Conservation (phyloP, 2,888 invertebrate species). For the Pseudoips prasinana region DNA sequence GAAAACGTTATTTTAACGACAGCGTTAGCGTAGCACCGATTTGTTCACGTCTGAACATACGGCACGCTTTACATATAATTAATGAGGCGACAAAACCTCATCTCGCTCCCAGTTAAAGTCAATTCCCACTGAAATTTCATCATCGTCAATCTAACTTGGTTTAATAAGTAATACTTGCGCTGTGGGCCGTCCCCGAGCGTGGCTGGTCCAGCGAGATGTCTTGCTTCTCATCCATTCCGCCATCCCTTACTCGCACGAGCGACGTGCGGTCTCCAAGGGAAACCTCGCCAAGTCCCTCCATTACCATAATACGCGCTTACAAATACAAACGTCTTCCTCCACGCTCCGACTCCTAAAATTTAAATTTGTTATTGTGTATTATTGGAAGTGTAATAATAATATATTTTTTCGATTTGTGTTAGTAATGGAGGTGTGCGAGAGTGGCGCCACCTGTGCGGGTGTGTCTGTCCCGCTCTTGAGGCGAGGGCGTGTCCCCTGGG, state of each 20-base stretch:
- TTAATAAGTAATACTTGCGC: conserved; percentile 74
- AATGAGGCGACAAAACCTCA: conserved; percentile 69
- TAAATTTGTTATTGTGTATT: conserved; percentile 14
- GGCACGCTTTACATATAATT: conserved; percentile 53
- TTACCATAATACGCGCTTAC: conserved; percentile 50
- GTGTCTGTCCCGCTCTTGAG: conserved; percentile 75
- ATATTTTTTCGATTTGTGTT: conserved; percentile 24
- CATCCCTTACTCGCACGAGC: conserved; percentile 63
- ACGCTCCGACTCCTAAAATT: conserved; percentile 26
- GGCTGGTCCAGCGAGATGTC: conserved; percentile 67
- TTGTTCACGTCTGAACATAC: conserved; percentile 36
- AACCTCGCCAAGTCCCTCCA: conserved; percentile 53
- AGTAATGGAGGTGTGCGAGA: conserved; percentile 28
- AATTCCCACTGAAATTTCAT: conserved; percentile 81
- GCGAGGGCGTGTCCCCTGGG: conserved; percentile 82
- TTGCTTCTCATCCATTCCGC: conserved; percentile 62
- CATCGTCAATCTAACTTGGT: conserved; percentile 77
- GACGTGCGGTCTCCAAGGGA: conserved; percentile 62
- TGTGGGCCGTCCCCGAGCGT: conserved; percentile 69
- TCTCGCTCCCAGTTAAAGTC: conserved; percentile 70
- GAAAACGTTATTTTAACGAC: conserved; percentile 23
- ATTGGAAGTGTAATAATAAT: conserved; percentile 2
- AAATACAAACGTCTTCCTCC: conserved; percentile 37
- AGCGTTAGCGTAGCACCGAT: conserved; percentile 26
- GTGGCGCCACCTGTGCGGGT: conserved; percentile 71